Evolutionary conservation across 92 coral and sea anemone genomes (phyloP), one percentile per base, ranked within the genome.

Genomic region (Desmophyllum pertusum): DNA sequence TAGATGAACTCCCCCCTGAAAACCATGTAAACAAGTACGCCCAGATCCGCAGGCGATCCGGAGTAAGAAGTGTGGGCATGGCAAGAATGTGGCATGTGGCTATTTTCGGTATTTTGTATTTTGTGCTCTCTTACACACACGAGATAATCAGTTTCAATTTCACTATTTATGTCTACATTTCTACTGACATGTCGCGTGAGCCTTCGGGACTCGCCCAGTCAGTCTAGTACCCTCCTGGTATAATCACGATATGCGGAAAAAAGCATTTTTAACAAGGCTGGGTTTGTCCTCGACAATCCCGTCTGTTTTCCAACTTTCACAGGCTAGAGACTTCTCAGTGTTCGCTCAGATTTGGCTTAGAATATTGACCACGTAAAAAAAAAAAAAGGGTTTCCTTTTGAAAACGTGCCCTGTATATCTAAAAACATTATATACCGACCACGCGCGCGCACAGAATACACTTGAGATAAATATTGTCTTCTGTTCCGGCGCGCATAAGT

Each of bases 141-240:
- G 11, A 45, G 37, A 15, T 45, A 15, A 79, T 45, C 84, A 79
- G 45, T 79, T 79, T 79, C 75, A 66, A 80, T 80, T 46, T 37
- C 73, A 43, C 45, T 40, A 73, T 52, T 46, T 74, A 35, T 40
- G 52, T 57, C 70, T 55, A 10, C 70, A 36, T 40, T 7, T 57
- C 52, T 13, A 10, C n/a, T n/a, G n/a, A n/a, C 70, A 39, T 37
- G 36, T 39, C 55, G 29, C 46, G n/a, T n/a, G 21, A 30, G 35
- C 33, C 39, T 41, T 78, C 64, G 42, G 43, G 62, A 42, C 29
- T 42, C 21, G 38, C 25, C 19, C 30, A 29, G 41, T 62, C 72
- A n/a, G n/a, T 35, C 1, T 10, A 51, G 83, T n/a, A n/a, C n/a
- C n/a, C 1, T 64, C 51, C 35, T 10, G n/a, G n/a, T n/a, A n/a